A percentile compares a stretch with the other conserved stretches of the same genome.
Evolutionary conservation across 2,113 vertebrate genomes (phyloP).

Genomic region (Dissostichus mawsoni): DNA sequence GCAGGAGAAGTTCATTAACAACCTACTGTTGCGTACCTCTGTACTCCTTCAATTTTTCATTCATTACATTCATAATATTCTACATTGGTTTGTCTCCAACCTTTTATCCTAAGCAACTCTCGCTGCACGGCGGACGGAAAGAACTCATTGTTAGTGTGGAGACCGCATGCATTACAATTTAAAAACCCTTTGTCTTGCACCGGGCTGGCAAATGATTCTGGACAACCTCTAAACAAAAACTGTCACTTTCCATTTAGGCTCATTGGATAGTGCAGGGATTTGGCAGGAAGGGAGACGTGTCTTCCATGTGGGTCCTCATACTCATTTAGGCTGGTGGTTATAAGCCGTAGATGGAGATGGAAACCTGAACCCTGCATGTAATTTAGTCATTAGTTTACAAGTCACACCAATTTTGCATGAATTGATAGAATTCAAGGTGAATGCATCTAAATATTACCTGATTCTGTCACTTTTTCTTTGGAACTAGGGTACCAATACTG

Average conservation of each 20-base stretch:
- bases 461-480: constrained; percentile 25
- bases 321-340: constrained; percentile 69
- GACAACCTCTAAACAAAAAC: constrained; percentile 85
- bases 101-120: constrained; percentile 69
- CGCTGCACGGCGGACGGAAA: constrained; percentile 65
- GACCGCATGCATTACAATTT: constrained; percentile 77
- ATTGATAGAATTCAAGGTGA: constrained; percentile 31
- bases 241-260: constrained; percentile 82
- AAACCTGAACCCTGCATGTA: constrained; percentile 43
- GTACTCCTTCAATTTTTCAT: constrained; percentile 74
- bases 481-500: neutral
- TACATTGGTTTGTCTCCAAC: constrained; percentile 75
- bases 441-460: constrained; percentile 29
- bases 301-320: constrained; percentile 71
- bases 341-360: constrained; percentile 50
- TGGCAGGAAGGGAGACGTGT: constrained; percentile 75
- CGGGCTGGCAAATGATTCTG: constrained; percentile 80
- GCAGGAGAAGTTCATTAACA: constrained; percentile 71
- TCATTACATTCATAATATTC: constrained; percentile 79
- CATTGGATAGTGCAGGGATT: constrained; percentile 69
- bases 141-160: constrained; percentile 74
- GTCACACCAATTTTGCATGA: constrained; percentile 49
- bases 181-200: constrained; percentile 76
- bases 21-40: constrained; percentile 63
- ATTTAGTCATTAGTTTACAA: constrained; percentile 64